Evolutionary conservation across 2,888 invertebrate genomes (phyloP), one percentile per base, ranked within the genome.

Genomic region (Diadromus collaris): DNA sequence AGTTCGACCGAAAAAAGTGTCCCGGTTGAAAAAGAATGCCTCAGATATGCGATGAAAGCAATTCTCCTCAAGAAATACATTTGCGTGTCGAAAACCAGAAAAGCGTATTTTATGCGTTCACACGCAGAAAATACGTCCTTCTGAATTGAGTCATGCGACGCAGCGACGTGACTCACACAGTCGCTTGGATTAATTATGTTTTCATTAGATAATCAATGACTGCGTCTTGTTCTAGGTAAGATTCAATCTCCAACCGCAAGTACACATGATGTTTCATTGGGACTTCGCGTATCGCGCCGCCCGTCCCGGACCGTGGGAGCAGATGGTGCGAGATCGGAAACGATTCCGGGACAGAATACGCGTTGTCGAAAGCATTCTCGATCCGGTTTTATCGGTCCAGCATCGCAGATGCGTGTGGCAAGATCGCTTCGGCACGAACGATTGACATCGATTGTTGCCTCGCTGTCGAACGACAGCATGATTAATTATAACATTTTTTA

Each of bases 291-390:
- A 93, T 80, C 91, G 92, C 65, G 91, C 91, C 24, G 93, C 93
- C 2, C 90, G 94, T n/a, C 91, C 89, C 82, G 93, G 93, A 2
- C 92, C 91, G 1, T 94, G 93, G 93, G 93, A 93, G 85, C 88
- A 92, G 85, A 90, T 90, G 83, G 93, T 91, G 1, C 87, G 93
- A 41, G 93, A 94, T 78, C 88, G 92, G 58, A 91, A 86, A 9
- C 89, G 93, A 54, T 94, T 94, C 84, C 89, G 87, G 64, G 85
- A 85, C 13, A 89, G 92, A 58, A 92, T 93, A 44, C 79, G 81
- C 10, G 85, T 88, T 7, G 86, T 88, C 6, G 92, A 90, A 69
- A 78, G 82, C 32, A 82, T 91, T 34, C 86, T 93, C 10, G 84
- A 88, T 70, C 90, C 91, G 6, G 86, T 93, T 71, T 88, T 93